These are phyloP conservation scores for Epinephelus coioides DNA, from an alignment of 2,797 vertebrate species.

Conservation along the genomic window DNA sequence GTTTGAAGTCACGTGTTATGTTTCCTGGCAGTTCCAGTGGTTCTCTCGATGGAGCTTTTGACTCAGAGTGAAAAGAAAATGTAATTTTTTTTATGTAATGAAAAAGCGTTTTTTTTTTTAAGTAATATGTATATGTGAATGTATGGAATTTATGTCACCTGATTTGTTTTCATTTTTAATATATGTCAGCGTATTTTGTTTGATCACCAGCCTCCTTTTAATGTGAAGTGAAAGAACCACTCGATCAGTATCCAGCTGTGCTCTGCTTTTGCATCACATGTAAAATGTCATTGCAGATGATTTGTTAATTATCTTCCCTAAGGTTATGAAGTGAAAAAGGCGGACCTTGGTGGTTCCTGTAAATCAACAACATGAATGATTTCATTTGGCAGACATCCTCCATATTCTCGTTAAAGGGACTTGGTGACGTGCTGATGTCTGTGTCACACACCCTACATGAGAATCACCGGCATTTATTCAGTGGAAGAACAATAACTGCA, in stretches of 20 bases:
- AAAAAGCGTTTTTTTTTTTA: background rate
- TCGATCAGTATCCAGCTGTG: background rate
- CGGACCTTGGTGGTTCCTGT: background rate
- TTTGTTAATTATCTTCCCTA: accelerated
- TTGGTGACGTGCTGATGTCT: background rate
- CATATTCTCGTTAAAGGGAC: background rate
- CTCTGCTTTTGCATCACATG: background rate
- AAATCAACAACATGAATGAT: background rate
- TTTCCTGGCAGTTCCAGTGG: slow-evolving; percentile 2
- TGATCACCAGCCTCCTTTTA: slow-evolving; percentile 9
- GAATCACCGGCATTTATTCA: background rate
- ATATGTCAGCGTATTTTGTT: background rate
- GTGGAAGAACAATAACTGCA: background rate
- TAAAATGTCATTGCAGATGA: background rate
- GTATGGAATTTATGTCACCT: background rate
- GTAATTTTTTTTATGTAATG: background rate
- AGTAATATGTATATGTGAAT: slow-evolving; percentile 8
- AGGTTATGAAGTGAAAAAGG: background rate
- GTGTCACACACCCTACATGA: background rate
- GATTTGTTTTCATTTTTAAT: background rate
- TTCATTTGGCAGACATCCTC: background rate
- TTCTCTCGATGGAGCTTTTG: slow-evolving; percentile 9
- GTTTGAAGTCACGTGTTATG: background rate
- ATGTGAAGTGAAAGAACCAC: slow-evolving; percentile 48
- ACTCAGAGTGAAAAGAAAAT: background rate